Base-by-base conservation (phyloP, 2,797 vertebrate genomes). In the Manis crassicaudata region DNA sequence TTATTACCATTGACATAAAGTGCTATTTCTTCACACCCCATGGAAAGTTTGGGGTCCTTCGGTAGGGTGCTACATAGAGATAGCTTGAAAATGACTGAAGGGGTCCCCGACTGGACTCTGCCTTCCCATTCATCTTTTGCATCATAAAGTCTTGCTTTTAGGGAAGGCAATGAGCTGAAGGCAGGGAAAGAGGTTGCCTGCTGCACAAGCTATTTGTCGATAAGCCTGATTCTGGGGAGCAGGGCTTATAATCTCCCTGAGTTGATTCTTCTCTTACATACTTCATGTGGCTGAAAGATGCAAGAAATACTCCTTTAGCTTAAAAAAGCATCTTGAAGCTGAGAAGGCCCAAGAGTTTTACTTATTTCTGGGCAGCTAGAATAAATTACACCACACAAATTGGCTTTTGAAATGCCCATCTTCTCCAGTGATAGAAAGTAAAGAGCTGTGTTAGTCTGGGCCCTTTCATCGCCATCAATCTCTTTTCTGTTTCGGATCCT, bases 341-440 rank as follows among this genome's bases (percentile, higher is more conserved):
- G 67, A 96, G 58, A 40, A 18, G 29, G 2, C 9, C 52, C 9
- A 27, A 46, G 70, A 29, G 46, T 63, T 70, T 83, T 50, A 68
- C 65, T 92, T 94, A 79, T 67, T 93, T 88, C 77, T 63, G 35
- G 88, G 63, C 43, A 89, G 62, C 63, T 68, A 54, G 67, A 82
- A 89, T 94, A 92, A 68, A 88, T 87, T 80, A 83, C 18, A 73
- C 17, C 2, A 7, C 10, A 72, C 40, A 76, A 18, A 82, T 23
- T 43, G 85, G 35, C 80, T 96, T 95, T 54, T 37, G 43, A 90
- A 77, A 79, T 1, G 5, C 18, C 37, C 35, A 9, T 56, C 46
- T 79, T 75, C 50, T 70, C 52, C n/a, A 6, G 11, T 4, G 43
- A 52, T n/a, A 50, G 76, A 9, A 58, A 21, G 18, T 37, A 72